phyloP scores from a whole-genome alignment of 2,113 vertebrate species.

The Rhodinocichla rosea region DNA sequence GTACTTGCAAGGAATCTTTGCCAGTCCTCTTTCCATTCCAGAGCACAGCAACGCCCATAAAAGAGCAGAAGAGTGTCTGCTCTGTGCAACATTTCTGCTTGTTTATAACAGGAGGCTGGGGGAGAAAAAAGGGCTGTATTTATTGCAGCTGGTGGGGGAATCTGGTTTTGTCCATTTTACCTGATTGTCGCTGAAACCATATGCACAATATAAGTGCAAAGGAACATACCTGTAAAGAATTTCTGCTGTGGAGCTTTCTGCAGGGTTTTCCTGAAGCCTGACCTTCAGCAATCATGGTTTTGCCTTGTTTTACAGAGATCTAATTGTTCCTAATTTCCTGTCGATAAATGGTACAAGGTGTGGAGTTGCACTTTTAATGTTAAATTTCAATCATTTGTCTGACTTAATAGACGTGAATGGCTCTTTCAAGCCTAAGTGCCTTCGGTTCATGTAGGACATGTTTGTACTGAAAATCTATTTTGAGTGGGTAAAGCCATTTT shows the following conservation, averaged over 20 bases:
- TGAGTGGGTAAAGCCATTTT: conserved; percentile 16
- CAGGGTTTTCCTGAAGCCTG: conserved; percentile 53
- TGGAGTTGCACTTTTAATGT: conserved; percentile 57
- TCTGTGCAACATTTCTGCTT: conserved; percentile 47
- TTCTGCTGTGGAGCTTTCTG: conserved; percentile 39
- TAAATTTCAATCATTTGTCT: conserved; percentile 76
- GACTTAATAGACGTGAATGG: conserved; percentile 62
- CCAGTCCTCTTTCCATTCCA: conserved; percentile 5
- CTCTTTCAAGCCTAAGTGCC: conserved; percentile 65
- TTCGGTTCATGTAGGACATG: conserved; percentile 26
- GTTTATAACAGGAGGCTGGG: background rate
- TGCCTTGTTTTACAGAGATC: conserved; percentile 72
- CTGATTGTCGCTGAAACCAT: background rate
- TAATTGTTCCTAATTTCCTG: conserved; percentile 82
- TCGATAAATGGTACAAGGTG: conserved; percentile 77
- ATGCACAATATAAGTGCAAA: background rate
- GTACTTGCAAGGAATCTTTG: conserved; percentile 36
- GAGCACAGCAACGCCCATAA: background rate
- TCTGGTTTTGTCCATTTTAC: conserved; percentile 54
- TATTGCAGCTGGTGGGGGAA: conserved; percentile 14
- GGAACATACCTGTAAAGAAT: conserved; percentile 27
- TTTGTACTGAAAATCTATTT: conserved; percentile 38
- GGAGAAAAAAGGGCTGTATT: background rate
- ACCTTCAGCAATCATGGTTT: conserved; percentile 45
- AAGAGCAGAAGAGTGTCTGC: conserved; percentile 20